Evolutionary conservation across 2,113 vertebrate genomes (phyloP), one percentile per base, ranked within the genome.

Genomic region (Caloenas nicobarica): DNA sequence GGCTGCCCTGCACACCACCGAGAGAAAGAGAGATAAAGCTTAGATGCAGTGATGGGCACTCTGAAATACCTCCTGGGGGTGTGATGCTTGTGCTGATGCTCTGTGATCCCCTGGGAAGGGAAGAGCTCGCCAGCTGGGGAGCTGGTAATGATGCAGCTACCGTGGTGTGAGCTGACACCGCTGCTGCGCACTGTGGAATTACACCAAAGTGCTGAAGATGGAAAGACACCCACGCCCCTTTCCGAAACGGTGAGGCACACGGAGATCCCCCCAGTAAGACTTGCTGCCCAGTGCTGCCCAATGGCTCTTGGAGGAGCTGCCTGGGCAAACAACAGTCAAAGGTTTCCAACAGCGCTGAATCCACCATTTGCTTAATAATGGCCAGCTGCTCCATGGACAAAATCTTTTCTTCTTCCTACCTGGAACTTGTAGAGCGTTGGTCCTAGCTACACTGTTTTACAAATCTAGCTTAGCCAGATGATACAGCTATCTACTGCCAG

Each of bases 61-160:
- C 65, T 58, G 60, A 58, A 28, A 31, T 46, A 16, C 68, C 9
- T 6, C 11, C 34, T 7, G 1, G 11, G 1, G 1, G 18, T 5
- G 31, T 4, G 1, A 21, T 17, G 60, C n/a, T 56, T 56, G 26
- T 50, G 28, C 60, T 54, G 42, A 26, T 13, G 2, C 64, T n/a
- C 38, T 21, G 50, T 2, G 0, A 25, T 78, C 81, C 42, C 29
- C 81, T 23, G 54, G 54, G 48, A 69, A 19, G 5, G 7, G 19
- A n/a, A 24, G 54, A 19, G 31, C n/a, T 81, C 31, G 5, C 11
- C 18, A 16, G 13, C 53, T 44, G 51, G 33, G 36, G 25, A 68
- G 46, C 38, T 53, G 1, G 0, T 17, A 54, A 10, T 1, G 3
- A 10, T 5, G 38, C 50, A 8, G 0, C 2, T 42, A 9, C 33